Evolutionary conservation across 2,113 vertebrate genomes (phyloP).

Genomic region (human (Homo sapiens)): GRCh38 chr14:95338501-95339000

Average conservation of each 20-base stretch:
- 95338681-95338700: background rate
- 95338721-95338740: accelerated
- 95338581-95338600: accelerated
- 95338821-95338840: no score
- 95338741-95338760: accelerated
- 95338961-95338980: no score
- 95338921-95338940: no score
- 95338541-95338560: background rate
- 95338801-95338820: no score
- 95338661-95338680: accelerated
- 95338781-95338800: accelerated
- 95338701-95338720: background rate
- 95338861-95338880: no score
- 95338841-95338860: background rate
- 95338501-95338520: background rate
- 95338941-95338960: no score
- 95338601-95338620: accelerated
- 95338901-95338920: no score
- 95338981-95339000: no score
- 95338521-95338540: background rate
- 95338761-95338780: accelerated
- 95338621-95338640: accelerated
- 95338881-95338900: background rate
- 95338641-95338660: background rate
- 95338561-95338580: accelerated